Base-by-base conservation (phyloP, 2,888 invertebrate species). In the Marasmarcha lunaedactyla region DNA sequence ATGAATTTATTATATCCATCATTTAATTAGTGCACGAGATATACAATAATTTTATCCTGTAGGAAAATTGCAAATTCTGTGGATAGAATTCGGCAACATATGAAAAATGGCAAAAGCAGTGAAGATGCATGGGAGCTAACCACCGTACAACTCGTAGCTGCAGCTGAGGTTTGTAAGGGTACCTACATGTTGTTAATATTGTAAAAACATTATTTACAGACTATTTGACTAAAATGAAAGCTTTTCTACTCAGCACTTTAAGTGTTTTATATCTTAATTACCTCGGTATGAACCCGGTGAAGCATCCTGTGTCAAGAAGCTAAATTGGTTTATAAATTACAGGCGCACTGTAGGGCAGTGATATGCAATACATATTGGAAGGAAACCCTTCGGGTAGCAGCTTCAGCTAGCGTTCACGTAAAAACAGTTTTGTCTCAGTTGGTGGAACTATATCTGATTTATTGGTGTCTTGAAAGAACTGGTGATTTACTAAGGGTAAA, bases 51-150 rank as follows among this genome's bases (percentile, higher is more conserved):
- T 7, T 20, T 20, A 5, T 20, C 7, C n/a, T n/a, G 33, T 54
- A 92, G 92, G 40, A 91, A 91, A 84, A 85, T 91, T 46, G 84
- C 88, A 37, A 63, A 86, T 10, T 89, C 90, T 14, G 86, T 87
- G 27, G 84, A 85, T 10, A 88, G 88, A 49, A 86, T 94, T 52
- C 88, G 90, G 40, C 77, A 79, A 33, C 84, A 88, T 40, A 81
- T 89, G 25, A 73, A 71, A 36, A 72, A 74, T 14, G 94, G 94
- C 1, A 56, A 84, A 39, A 64, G 86, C 1, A 85, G 85, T 13
- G 92, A 94, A 63, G 90, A 92, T 50, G 94, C 95, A 0, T 94
- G 95, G 89, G 94, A 95, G 65, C 68, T 87, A 47, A 89, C 90
- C 1, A 92, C 94, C 0, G 90, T 95, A 38, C 91, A 93, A 60